Base-by-base conservation (phyloP, 2,113 vertebrate species). In the Anhinga anhinga region DNA sequence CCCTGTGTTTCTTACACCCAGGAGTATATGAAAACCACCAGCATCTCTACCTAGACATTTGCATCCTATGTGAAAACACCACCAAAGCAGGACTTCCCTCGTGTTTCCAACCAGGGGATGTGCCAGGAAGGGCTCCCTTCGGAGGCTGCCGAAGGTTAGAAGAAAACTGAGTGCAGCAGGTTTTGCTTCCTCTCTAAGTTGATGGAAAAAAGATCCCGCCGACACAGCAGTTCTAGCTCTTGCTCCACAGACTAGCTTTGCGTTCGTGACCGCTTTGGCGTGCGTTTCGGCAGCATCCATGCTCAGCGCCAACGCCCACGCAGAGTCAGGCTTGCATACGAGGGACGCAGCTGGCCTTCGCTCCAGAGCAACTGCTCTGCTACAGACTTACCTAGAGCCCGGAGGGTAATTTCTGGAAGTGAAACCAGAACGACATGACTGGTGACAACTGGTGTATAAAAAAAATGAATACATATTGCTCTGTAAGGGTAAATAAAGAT, bases 181-280 rank as follows among this genome's bases (percentile, higher is more conserved):
- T 95, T 95, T 94, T 95, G 81, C 87, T 89, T 94, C 96, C 97
- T 93, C 86, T 88, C 80, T 45, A 47, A 88, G 81, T 19, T 3
- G 2, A 58, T 9, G 91, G 88, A 74, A 95, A 90, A 82, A 95
- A 52, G 72, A 90, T 90, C 88, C 69, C 3, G 79, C 92, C 38
- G 2, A 95, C 90, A 70, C 91, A 93, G 92, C 95, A 95, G 66
- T 86, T 94, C 55, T 4, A 69, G 77, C 79, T 95, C 86, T 96
- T 90, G 94, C 93, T 92, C 77, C 93, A 95, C 86, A 71, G 69
- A 56, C 81, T 13, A 26, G 88, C 78, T 45, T 7, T 15, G 91
- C 1, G 59, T 50, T 67, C 8, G 22, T 72, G 86, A 78, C 26
- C 56, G 4, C 61, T 49, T 22, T 1, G 1, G 79, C n/a, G 58